Evolutionary conservation across 2,797 vertebrate genomes (phyloP), one percentile per base, ranked within the genome.

Genomic region (Eremophila alpestris): DNA sequence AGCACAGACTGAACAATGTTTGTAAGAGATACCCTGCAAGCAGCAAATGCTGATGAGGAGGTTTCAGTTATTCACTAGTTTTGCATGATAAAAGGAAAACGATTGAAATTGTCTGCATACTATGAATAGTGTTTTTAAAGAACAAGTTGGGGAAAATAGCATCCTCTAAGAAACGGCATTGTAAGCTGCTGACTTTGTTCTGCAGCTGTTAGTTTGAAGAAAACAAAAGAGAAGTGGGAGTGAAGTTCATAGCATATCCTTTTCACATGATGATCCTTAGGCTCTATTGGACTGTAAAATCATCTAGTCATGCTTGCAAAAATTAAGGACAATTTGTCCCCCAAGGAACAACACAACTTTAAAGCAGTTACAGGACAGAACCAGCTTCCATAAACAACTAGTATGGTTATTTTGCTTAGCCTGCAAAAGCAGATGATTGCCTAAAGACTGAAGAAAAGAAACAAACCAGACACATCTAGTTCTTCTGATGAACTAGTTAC

Each of bases 161-260:
- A 82, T 84, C 78, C 54, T 90, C 93, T 89, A 96, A 92, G 80
- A 87, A 95, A 93, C 0, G 0, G 34, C 63, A 95, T 68, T 95
- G 76, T 94, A 89, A 94, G 83, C 55, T 87, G 77, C 88, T 91
- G 93, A 93, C 73, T 96, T 89, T 87, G 74, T 94, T 96, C 88
- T 89, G 95, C 95, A 96, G 96, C 93, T 96, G 96, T 30, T 90
- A 87, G 83, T 64, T 87, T 87, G 67, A 84, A 80, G 90, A 84
- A 92, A 93, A 94, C 54, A 87, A 76, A 86, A 89, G 63, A 74
- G 83, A 87, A 93, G 78, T 32, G 52, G 29, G 32, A 94, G 49
- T 30, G 30, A 90, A 81, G 51, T 86, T 95, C 65, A 55, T 23
- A 77, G 54, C 43, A 75, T 58, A 81, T 68, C 76, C 62, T 75